Evolutionary conservation across 1,140 invertebrate species (phyloP).

Genomic region (Matsumurasca onukii): DNA sequence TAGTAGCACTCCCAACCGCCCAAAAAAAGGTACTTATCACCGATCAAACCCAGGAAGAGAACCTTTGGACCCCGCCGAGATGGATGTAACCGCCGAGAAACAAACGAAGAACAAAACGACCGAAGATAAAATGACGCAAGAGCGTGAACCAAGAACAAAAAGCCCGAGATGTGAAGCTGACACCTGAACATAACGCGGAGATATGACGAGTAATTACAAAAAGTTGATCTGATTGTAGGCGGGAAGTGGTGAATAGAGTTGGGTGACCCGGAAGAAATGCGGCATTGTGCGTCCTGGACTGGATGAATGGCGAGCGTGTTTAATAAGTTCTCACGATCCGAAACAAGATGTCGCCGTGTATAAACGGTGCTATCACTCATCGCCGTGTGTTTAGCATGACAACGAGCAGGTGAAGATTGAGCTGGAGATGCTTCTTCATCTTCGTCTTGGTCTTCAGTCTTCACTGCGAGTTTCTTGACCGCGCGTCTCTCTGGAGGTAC

Average conservation of each 20-base stretch:
- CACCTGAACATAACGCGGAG: background rate
- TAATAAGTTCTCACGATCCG: conserved; percentile 25
- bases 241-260: background rate
- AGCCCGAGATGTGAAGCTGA: background rate
- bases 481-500: background rate
- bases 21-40: too few relatives aligned
- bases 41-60: too few relatives aligned
- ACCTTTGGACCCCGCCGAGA: too few relatives aligned
- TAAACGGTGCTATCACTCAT: conserved; percentile 15
- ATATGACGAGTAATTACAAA: conserved; percentile 18
- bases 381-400: conserved; percentile 18
- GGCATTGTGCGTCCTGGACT: background rate
- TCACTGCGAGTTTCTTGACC: background rate
- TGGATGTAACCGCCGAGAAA: too few relatives aligned
- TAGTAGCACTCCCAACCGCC: too few relatives aligned
- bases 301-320: conserved; percentile 19
- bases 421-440: background rate
- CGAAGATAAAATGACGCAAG: background rate
- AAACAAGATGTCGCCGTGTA: conserved; percentile 10
- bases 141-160: background rate
- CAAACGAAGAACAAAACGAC: too few relatives aligned
- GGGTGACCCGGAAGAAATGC: conserved; percentile 6
- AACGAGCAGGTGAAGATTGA: background rate
- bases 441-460: background rate
- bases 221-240: conserved; percentile 19